Evolutionary conservation across 2,797 vertebrate species (phyloP), one percentile per base, ranked within the genome.

Genomic region (Thaleichthys pacificus): DNA sequence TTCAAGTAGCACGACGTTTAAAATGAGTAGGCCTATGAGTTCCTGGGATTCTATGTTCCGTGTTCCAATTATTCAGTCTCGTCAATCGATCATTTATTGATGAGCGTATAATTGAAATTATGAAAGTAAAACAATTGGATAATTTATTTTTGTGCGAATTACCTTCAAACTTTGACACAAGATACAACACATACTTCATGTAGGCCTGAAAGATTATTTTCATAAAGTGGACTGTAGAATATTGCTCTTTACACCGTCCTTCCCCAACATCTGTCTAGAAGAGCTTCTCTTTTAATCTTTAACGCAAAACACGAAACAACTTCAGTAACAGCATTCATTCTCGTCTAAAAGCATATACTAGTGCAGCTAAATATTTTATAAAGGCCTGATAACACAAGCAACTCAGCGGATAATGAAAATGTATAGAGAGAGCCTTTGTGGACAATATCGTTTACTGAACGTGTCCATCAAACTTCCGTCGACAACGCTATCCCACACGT

Each of bases 301-400:
- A 93, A 91, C 57, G 70, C 82, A 86, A 94, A 94, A 93, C 91
- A 95, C 92, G 90, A 87, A 89, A 82, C 81, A 80, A 86, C 85
- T 88, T 83, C 80, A 84, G 83, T 82, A 83, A 76, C 86, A 77
- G 81, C 88, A 84, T 92, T 91, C 89, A 88, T 93, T 92, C 91
- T 84, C 78, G 54, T 91, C 87, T 92, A 91, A 93, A 90, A 93
- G 90, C 93, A 91, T 93, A 91, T 90, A 93, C 91, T 86, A 70
- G 84, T 85, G 82, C 32, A 14, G 79, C 85, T 93, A 89, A 94
- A 92, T 93, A 92, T 91, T 95, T 94, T 58, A 94, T 77, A 85
- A 78, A 84, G 82, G 78, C 82, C 88, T 79, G 86, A 89, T 88
- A 93, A 93, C 86, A 82, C 83, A 84, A 85, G 82, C 75, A 83